Conservation (phyloP, 1,140 invertebrate genomes). For the Brachionus asplanchnoidis region DNA sequence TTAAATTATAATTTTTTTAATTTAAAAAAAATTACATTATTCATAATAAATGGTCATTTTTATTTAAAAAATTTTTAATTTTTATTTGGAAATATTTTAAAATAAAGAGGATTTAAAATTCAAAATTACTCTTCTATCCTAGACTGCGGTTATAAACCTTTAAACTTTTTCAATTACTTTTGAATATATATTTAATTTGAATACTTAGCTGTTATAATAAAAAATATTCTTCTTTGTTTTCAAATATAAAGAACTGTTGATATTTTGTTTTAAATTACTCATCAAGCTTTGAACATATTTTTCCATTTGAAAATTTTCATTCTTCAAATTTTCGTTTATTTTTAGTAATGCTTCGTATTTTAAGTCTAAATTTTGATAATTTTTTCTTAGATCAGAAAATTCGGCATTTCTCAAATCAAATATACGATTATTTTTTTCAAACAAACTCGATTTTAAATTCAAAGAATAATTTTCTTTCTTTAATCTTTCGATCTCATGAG, state of each 20-base stretch:
- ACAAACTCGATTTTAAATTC: neutral
- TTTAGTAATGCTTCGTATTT: slow-evolving; percentile 10
- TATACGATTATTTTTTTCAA: neutral
- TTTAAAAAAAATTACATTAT: too few species aligned
- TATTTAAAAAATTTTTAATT: too few species aligned
- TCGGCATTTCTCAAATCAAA: neutral
- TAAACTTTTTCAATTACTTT: too few species aligned
- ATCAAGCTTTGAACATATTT: neutral
- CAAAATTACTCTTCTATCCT: too few species aligned
- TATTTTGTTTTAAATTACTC: neutral
- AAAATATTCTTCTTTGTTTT: neutral
- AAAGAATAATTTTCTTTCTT: slow-evolving; percentile 27
- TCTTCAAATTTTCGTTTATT: neutral
- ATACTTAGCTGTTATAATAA: neutral
- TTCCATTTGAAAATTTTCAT: neutral
- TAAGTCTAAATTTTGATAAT: neutral
- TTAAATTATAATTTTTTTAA: too few species aligned
- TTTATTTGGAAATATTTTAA: too few species aligned
- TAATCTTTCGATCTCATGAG: neutral
- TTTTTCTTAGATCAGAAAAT: neutral
- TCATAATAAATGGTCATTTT: too few species aligned
- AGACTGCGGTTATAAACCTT: too few species aligned
- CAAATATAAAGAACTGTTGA: neutral
- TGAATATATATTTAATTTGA: neutral
- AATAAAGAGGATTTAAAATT: too few species aligned